These are phyloP conservation scores for Drosophila nr. perissopoda DNA, from an alignment of 2,888 invertebrate species.

Conservation along the genomic window DNA sequence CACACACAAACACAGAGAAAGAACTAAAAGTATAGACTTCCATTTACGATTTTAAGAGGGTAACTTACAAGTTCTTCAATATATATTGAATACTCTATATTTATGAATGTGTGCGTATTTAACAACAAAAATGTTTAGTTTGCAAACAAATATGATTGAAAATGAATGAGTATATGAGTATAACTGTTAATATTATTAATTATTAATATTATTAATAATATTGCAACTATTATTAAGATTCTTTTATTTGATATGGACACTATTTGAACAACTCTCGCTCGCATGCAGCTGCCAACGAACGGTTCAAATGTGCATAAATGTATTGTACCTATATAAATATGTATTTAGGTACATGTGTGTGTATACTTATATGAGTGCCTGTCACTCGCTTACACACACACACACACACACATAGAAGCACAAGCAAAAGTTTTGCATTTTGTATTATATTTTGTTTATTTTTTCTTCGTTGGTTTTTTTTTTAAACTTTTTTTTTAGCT, in stretches of 20 bases:
- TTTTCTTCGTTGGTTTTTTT: constrained; percentile 1
- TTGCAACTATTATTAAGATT: background rate
- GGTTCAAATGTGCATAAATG: constrained; percentile 35
- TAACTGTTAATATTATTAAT: background rate
- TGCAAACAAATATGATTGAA: background rate
- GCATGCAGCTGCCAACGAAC: constrained; percentile 45
- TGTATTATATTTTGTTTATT: constrained; percentile 37
- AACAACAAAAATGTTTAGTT: background rate
- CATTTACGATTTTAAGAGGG: constrained; percentile 31
- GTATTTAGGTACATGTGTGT: constrained; percentile 42
- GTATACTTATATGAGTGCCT: constrained; percentile 37
- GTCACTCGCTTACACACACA: constrained; percentile 34
- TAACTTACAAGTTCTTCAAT: constrained; percentile 10
- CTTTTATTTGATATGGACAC: background rate
- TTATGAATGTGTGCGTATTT: background rate
- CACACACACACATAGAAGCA: background rate
- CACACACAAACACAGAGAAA: background rate
- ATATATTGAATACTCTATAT: background rate
- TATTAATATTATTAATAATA: background rate
- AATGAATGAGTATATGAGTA: background rate
- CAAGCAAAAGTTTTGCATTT: constrained; percentile 58
- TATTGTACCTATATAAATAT: constrained; percentile 36
- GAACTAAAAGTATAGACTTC: constrained; percentile 35
- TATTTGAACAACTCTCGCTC: constrained; percentile 25
- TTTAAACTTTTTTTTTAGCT: background rate